Evolutionary conservation across 2,113 vertebrate species (phyloP).

Genomic region (Agelaius tricolor): DNA sequence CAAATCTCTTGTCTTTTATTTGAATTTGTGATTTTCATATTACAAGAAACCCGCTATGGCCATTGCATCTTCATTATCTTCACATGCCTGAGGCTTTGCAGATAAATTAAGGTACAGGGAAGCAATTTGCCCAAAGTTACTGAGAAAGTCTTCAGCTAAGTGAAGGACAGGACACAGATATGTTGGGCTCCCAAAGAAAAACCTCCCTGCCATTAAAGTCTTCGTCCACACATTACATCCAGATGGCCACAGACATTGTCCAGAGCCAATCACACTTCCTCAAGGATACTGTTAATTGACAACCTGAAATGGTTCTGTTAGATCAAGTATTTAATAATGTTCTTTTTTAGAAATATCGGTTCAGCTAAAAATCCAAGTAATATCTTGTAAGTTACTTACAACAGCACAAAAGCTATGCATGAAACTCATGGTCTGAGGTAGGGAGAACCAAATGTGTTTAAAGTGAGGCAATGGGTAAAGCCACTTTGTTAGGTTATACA

Average conservation of each 20-base stretch:
- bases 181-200: not conserved
- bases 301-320: not conserved
- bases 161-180: not conserved
- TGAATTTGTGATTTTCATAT: not conserved
- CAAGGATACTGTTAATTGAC: not conserved
- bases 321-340: not conserved
- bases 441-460: not conserved
- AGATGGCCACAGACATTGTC: not conserved
- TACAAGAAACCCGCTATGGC: not conserved
- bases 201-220: not conserved
- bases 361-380: not conserved
- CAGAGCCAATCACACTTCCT: not conserved
- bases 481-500: not conserved
- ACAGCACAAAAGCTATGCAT: not conserved
- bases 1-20: not conserved
- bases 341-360: not conserved
- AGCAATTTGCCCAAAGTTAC: not conserved
- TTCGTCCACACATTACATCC: not conserved
- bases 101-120: not conserved
- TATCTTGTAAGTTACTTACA: not conserved
- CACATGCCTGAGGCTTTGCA: not conserved
- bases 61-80: not conserved
- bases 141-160: not conserved
- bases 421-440: not conserved
- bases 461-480: not conserved